Evolutionary conservation across 2,113 vertebrate species (phyloP).

Genomic region (Stictonetta naevosa): DNA sequence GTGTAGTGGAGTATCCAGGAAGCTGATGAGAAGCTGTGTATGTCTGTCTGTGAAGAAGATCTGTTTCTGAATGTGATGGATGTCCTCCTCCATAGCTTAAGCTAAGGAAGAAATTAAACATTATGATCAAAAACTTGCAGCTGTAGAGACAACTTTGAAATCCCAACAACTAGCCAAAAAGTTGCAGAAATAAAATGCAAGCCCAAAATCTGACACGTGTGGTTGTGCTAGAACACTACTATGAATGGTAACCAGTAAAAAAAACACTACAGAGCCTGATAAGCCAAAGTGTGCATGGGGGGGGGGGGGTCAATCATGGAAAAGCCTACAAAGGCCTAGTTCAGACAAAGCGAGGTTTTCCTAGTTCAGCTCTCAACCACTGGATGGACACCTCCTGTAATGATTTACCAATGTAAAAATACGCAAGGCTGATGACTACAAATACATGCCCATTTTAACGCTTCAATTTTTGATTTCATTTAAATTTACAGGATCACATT

Average conservation of each 20-base stretch:
- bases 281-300: neutral
- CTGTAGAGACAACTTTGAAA: neutral
- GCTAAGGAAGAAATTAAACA: constrained; percentile 74
- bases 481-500: neutral
- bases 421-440: neutral
- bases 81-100: constrained; percentile 93
- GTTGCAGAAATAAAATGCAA: neutral
- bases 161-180: neutral
- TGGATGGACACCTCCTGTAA: neutral
- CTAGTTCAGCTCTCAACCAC: neutral
- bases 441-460: neutral
- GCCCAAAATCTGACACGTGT: neutral
- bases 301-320: neutral
- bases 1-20: constrained; percentile 88
- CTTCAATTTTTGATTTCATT: neutral
- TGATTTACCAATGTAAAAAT: neutral
- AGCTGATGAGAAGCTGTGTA: constrained; percentile 90
- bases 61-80: constrained; percentile 88
- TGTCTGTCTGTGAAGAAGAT: constrained; percentile 91
- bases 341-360: neutral
- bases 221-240: neutral
- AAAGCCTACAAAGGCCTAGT: neutral
- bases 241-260: neutral
- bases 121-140: constrained; percentile 43
- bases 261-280: neutral